Conservation (phyloP, 2,113 vertebrate species). For the Lates calcarifer region DNA sequence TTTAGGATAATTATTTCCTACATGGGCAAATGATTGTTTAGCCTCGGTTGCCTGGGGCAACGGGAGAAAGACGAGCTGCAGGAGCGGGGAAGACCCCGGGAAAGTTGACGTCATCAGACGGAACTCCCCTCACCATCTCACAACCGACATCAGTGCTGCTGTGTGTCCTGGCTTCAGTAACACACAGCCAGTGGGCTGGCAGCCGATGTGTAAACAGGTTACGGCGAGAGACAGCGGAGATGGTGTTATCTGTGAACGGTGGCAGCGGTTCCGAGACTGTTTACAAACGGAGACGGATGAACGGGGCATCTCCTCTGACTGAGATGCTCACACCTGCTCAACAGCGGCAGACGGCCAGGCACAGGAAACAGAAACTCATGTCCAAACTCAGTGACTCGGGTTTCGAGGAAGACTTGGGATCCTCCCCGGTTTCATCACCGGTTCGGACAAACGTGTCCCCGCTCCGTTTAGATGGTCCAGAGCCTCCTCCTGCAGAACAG, state of each 20-base stretch:
- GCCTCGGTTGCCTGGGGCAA: conserved; percentile 56
- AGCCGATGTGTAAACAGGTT: not conserved
- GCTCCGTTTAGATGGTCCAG: conserved; percentile 7
- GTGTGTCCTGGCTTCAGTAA: not conserved
- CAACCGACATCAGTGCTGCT: not conserved
- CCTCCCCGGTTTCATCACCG: conserved; percentile 38
- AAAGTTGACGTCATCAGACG: conserved; percentile 62
- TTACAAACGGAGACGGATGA: conserved; percentile 57
- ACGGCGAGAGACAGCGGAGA: conserved; percentile 30
- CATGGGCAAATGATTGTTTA: conserved; percentile 44
- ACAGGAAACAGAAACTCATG: conserved; percentile 83
- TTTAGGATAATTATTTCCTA: conserved; percentile 11
- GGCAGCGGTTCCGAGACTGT: conserved; percentile 7
- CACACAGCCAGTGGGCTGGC: not conserved
- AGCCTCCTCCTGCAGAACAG: conserved; percentile 2
- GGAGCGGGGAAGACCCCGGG: conserved; percentile 79
- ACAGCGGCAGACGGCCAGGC: conserved; percentile 67
- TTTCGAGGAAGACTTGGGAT: conserved; percentile 84
- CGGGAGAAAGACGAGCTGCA: conserved; percentile 12
- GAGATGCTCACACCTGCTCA: conserved; percentile 71
- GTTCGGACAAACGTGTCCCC: conserved; percentile 14
- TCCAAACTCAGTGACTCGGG: conserved; percentile 84
- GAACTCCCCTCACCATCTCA: conserved; percentile 14
- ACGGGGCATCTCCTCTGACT: not conserved
- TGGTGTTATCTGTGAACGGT: conserved; percentile 65